A percentile compares a stretch with the other conserved stretches of the same genome.
These are phyloP conservation scores for Archips crataeganus DNA, from an alignment of 2,888 invertebrate genomes.

Conservation along the genomic window DNA sequence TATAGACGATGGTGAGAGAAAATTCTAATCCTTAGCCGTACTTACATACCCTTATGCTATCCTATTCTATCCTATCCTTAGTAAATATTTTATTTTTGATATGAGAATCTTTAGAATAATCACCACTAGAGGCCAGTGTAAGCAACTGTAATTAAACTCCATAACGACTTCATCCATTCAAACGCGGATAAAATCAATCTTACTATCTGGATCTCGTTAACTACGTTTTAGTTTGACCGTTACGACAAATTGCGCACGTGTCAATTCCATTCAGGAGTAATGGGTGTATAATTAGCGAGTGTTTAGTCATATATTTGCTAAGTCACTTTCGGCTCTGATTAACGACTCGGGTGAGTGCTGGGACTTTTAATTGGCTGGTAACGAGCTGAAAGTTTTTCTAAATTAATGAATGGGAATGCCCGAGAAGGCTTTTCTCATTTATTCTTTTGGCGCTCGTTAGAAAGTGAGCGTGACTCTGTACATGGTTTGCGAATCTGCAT, in stretches of 20 bases:
- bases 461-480: constrained; percentile 64
- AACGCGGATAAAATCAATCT: not conserved
- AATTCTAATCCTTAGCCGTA: too few relatives aligned
- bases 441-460: constrained; percentile 66
- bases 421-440: constrained; percentile 62
- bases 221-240: constrained; percentile 18
- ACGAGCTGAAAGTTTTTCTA: constrained; percentile 75
- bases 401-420: constrained; percentile 73
- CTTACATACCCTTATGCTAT: too few relatives aligned
- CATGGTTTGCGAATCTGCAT: constrained; percentile 36
- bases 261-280: constrained; percentile 22
- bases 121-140: not conserved
- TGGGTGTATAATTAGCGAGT: constrained; percentile 29
- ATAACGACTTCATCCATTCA: not conserved
- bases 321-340: constrained; percentile 74
- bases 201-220: not conserved
- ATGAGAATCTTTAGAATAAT: not conserved
- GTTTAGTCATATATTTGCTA: constrained; percentile 48
- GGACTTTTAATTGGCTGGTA: constrained; percentile 75
- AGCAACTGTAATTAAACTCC: not conserved
- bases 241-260: constrained; percentile 18
- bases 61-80: too few relatives aligned
- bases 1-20: too few relatives aligned
- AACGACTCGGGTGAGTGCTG: constrained; percentile 57
- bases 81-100: too few relatives aligned